Evolutionary conservation across 2,797 vertebrate genomes (phyloP), one percentile per base, ranked within the genome.

Genomic region (Hydrolagus colliei): DNA sequence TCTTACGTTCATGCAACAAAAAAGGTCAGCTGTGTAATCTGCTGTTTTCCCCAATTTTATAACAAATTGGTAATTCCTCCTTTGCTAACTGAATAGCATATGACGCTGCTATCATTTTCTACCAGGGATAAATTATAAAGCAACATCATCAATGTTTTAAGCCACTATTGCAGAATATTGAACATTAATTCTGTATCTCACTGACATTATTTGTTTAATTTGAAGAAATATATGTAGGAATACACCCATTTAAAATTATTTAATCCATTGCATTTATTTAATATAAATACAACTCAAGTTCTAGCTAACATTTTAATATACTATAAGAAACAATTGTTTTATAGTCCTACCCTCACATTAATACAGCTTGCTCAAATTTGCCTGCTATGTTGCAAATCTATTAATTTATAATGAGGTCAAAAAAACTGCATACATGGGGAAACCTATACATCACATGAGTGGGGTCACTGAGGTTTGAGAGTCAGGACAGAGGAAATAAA

Each of bases 351-450:
- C 20, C 41, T 68, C 63, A 67, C 9, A 68, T 82, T 0, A 41
- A 18, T 82, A 62, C 41, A 71, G 41, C 32, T 41, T 84, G 65
- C 16, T 41, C 32, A n/a, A 35, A 68, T 84, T 68, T 71, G 75
- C 16, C 65, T 20, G 79, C 18, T 71, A 41, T 84, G 71, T 18
- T 84, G 65, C 32, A 71, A 84, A 32, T 71, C 27, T 84, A 84
- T 41, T 84, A 84, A 71, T 68, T 84, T 84, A 84, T 71, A 84
- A 84, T n/a, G 65, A 84, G 79, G 79, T 84, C 65, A 82, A 67
- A 84, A 80, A 82, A 71, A 71, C 27, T 84, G 79, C 79, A 71
- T n/a, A 84, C 65, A 35, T 71, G n/a, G 79, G 18, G 32, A 84
- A 84, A 84, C 79, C 63, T 20, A 71, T 84, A 63, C 35, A 71